Evolutionary conservation across 2,888 invertebrate genomes (phyloP), one percentile per base, ranked within the genome.

Genomic region (Dasypolia templi): DNA sequence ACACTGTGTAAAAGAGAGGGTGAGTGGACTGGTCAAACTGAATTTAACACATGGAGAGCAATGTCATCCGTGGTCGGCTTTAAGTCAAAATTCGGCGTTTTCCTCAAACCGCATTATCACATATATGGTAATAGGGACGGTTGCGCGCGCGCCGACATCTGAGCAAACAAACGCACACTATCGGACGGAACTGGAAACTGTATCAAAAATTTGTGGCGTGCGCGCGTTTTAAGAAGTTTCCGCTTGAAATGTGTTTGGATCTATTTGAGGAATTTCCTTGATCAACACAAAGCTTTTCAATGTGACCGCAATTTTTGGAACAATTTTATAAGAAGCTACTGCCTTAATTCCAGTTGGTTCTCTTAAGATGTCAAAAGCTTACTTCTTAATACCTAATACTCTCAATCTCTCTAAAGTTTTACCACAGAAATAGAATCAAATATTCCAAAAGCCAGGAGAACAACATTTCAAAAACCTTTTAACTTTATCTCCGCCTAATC

Each of bases 101-200:
- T 89, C 91, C 91, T 89, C 91, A 88, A 89, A 87, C 79, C 86
- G 85, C 88, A 94, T 96, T 96, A 96, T 92, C 95, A 94, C 91
- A 64, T 89, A 84, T 84, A 87, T 88, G 95, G 92, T 96, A 96
- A 96, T 92, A 91, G 92, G 87, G 77, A 80, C 92, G 93, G 92
- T 91, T 92, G 93, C 91, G 91, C 89, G 87, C 86, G 90, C 89
- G 87, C 88, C 86, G 89, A 85, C 93, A 92, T 92, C 93, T 94
- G 93, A 83, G 58, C 89, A 93, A 94, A 94, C 87, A 92, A 42
- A 82, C 83, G 51, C 67, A 78, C 78, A 75, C 62, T 82, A 72
- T 75, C 72, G 85, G 72, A 82, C 68, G 79, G 79, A 89, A 89
- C 87, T 89, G 85, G 88, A 91, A 92, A 92, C 89, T 91, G 89